Conservation (phyloP, 2,113 vertebrate species). For the Oncorhynchus kisutch region DNA sequence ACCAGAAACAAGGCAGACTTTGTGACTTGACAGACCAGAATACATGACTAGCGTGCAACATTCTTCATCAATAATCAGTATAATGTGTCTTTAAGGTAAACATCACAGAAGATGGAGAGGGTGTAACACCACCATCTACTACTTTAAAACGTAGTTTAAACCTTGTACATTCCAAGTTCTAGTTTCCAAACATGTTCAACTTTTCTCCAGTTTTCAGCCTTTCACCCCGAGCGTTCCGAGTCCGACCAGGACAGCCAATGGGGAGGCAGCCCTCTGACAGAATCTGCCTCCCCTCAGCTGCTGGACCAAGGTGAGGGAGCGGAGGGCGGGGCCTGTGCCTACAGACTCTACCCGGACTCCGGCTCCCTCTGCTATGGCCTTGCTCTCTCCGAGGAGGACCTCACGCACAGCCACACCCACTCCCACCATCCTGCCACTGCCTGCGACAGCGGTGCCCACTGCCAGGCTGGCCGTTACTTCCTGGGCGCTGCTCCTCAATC, state of each 20-base stretch:
- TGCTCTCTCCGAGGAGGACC: slow-evolving; percentile 79
- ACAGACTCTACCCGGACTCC: slow-evolving; percentile 87
- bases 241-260: slow-evolving; percentile 97
- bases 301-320: slow-evolving; percentile 83
- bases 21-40: no score
- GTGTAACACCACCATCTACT: no score
- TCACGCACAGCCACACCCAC: slow-evolving; percentile 76
- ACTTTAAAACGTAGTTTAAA: no score
- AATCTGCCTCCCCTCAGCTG: slow-evolving; percentile 90
- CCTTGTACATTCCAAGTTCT: no score
- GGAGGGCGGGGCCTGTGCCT: slow-evolving; percentile 67
- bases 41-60: no score
- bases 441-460: slow-evolving; percentile 87
- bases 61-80: no score
- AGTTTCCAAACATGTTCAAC: background rate
- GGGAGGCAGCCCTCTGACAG: slow-evolving; percentile 94
- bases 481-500: slow-evolving; percentile 86
- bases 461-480: slow-evolving; percentile 94
- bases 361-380: slow-evolving; percentile 88
- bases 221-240: slow-evolving; percentile 92
- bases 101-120: no score
- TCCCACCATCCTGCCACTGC: slow-evolving; percentile 71
- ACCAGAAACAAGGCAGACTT: no score
- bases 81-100: no score
- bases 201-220: slow-evolving; percentile 87